Conservation (phyloP, 2,113 vertebrate species). For the Toxotes chatareus region DNA sequence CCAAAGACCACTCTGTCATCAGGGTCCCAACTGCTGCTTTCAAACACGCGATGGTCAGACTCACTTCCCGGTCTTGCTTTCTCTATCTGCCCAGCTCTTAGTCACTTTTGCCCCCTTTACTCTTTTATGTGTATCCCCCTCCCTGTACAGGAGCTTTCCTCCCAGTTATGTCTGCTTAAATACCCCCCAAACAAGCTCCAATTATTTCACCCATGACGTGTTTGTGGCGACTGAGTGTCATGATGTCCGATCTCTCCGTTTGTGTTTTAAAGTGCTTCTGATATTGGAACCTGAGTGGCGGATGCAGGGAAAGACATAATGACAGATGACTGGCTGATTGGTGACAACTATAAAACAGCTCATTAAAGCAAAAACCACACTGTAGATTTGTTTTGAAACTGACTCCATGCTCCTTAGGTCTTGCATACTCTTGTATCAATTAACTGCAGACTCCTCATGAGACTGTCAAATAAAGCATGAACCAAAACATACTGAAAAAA, state of each 20-base stretch:
- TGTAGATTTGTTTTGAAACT: constrained; percentile 55
- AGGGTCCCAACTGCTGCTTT: constrained; percentile 85
- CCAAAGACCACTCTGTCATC: constrained; percentile 89
- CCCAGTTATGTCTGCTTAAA: constrained; percentile 65
- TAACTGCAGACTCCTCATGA: constrained; percentile 15
- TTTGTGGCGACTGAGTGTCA: constrained; percentile 56
- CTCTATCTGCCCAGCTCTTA: constrained; percentile 54
- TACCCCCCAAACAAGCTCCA: constrained; percentile 65
- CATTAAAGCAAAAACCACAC: constrained; percentile 53
- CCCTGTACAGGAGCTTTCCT: constrained; percentile 58
- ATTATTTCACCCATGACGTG: constrained; percentile 70
- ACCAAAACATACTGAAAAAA: neutral
- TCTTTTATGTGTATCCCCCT: constrained; percentile 79
- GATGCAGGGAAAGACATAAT: constrained; percentile 68
- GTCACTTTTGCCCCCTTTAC: constrained; percentile 62
- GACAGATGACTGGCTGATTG: constrained; percentile 77
- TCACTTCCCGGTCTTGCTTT: constrained; percentile 61
- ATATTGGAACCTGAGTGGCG: constrained; percentile 73
- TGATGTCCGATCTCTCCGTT: constrained; percentile 52
- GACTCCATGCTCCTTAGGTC: neutral
- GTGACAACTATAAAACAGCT: constrained; percentile 55
- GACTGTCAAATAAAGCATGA: neutral
- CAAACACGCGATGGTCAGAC: constrained; percentile 80
- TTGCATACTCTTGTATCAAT: constrained; percentile 13
- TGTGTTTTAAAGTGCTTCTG: constrained; percentile 62